Evolutionary conservation across 2,113 vertebrate species (phyloP), one percentile per base, ranked within the genome.

Genomic region (Etheostoma spectabile): DNA sequence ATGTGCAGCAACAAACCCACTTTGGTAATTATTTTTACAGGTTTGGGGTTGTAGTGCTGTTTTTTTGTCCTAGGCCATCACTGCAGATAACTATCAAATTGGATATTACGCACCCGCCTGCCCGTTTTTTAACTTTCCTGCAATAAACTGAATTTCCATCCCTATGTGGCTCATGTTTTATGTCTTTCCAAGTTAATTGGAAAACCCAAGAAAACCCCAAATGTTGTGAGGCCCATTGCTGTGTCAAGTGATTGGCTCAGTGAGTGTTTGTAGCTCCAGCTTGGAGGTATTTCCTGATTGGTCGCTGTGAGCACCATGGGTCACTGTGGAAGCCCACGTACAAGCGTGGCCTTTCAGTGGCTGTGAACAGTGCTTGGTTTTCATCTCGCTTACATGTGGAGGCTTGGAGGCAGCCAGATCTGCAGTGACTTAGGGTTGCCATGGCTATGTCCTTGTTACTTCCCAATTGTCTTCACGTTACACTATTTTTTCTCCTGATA

Each of bases 251-350:
- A 94, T 91, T 93, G 91, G 90, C 71, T 69, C 57, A 42, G 71
- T 62, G 52, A 46, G 55, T 92, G 89, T 93, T 93, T 91, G 93
- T 90, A 89, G 87, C 86, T 88, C 52, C 83, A 87, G 82, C 59
- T 12, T 84, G 84, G 77, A 86, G 85, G 89, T 77, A 85, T 92
- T 92, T 92, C 86, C 93, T 94, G 91, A 95, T 95, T 94, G 91
- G 93, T 91, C 49, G 80, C 83, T 84, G 79, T 70, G 89, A 92
- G 91, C 80, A 55, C 88, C 64, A 72, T 79, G 80, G 89, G 88
- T 89, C 89, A 89, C 79, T 77, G 87, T 90, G 84, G 89, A 85
- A 88, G 82, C 76, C 83, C 83, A 66, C 46, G 24, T 82, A 89
- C 90, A 93, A 89, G 89, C 76, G 72, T 75, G 90, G 83, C 89